These are phyloP conservation scores for Hepsetus odoe DNA, from an alignment of 2,113 vertebrate species.

Conservation along the genomic window DNA sequence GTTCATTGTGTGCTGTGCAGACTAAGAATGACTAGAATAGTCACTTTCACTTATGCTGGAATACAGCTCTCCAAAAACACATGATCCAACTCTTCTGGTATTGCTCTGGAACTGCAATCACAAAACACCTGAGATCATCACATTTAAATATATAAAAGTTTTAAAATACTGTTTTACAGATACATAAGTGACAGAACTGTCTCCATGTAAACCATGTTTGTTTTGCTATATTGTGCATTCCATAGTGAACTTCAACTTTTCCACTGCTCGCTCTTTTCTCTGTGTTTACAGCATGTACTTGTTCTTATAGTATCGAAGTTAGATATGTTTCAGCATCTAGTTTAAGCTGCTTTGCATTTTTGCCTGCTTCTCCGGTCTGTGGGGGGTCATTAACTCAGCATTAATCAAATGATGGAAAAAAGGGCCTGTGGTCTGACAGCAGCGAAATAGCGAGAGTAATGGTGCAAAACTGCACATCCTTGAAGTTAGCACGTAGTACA, in stretches of 20 bases:
- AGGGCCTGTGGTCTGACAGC: conserved; percentile 48
- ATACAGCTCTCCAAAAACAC: too few relatives aligned
- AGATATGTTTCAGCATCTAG: conserved; percentile 49
- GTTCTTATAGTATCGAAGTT: too few relatives aligned
- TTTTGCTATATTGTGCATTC: conserved; percentile 43
- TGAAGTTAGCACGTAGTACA: conserved; percentile 52
- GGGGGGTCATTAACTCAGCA: conserved; percentile 59
- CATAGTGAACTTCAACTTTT: conserved; percentile 48
- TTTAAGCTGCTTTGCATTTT: conserved; percentile 61
- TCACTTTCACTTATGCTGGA: too few relatives aligned
- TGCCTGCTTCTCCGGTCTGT: conserved; percentile 45
- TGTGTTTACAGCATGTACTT: conserved; percentile 53
- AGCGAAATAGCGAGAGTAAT: conserved; percentile 42
- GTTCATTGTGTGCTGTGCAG: too few relatives aligned
- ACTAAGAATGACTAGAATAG: too few relatives aligned
- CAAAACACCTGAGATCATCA: too few relatives aligned
- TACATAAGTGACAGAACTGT: background rate
- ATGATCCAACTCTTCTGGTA: too few relatives aligned
- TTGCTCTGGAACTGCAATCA: too few relatives aligned
- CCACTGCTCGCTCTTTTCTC: conserved; percentile 41
- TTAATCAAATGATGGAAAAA: conserved; percentile 55
- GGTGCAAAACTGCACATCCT: conserved; percentile 35
- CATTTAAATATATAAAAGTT: background rate
- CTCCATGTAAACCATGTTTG: conserved; percentile 30
- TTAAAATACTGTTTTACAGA: background rate